phyloP scores from a whole-genome alignment of 2,797 vertebrate genomes.

The Mus caroli region DNA sequence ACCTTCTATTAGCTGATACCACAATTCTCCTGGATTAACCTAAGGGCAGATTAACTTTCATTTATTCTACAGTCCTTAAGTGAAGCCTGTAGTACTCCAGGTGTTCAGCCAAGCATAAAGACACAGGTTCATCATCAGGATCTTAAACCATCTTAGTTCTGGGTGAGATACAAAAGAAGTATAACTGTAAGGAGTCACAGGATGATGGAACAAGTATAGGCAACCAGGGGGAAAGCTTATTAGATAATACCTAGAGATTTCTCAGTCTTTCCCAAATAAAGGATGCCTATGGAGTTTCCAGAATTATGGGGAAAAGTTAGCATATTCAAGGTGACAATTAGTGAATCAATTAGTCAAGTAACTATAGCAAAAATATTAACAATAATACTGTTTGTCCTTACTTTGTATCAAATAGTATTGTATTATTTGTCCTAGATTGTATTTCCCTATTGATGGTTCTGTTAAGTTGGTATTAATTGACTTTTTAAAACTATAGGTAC shows the following conservation, averaged over 20 bases:
- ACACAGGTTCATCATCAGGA: not conserved
- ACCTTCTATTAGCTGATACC: not conserved
- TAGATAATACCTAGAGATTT: not conserved
- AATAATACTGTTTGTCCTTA: not conserved
- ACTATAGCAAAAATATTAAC: not conserved
- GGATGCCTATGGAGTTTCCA: not conserved
- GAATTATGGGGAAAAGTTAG: constrained; percentile 1
- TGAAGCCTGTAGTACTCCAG: not conserved
- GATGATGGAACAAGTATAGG: not conserved
- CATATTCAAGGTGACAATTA: not conserved
- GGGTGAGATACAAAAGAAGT: not conserved
- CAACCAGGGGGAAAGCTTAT: not conserved
- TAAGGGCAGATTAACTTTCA: not conserved
- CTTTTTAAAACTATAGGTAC: constrained; percentile 4
- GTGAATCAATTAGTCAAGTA: constrained; percentile 21
- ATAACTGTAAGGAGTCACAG: not conserved
- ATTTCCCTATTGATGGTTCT: not conserved
- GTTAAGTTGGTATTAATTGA: not conserved
- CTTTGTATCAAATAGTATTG: not conserved
- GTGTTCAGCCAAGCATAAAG: not conserved
- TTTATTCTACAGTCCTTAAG: not conserved
- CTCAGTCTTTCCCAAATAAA: not conserved
- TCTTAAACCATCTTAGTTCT: not conserved
- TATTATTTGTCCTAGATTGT: constrained; percentile 6
- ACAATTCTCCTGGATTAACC: not conserved